These are phyloP conservation scores for Sceliomorpha sp. DNA, from an alignment of 2,888 invertebrate species.

Conservation along the genomic window DNA sequence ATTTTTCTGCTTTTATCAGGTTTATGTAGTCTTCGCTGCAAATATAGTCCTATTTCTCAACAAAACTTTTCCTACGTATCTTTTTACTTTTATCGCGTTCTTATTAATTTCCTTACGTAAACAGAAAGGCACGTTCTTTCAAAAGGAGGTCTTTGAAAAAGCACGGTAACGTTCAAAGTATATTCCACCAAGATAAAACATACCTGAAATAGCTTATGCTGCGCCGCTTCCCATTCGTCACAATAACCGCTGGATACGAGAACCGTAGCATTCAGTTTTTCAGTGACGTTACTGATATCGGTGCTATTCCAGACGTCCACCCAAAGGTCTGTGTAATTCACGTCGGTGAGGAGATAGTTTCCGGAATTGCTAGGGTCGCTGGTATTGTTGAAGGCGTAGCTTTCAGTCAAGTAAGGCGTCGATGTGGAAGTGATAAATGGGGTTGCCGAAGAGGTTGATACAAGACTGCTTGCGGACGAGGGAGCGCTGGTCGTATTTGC, in stretches of 20 bases:
- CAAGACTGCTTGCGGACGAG: slow-evolving; percentile 73
- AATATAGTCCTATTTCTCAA: no score
- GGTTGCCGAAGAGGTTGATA: slow-evolving; percentile 81
- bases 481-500: slow-evolving; percentile 81
- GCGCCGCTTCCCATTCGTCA: slow-evolving; percentile 90
- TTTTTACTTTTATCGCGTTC: no score
- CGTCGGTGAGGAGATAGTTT: slow-evolving; percentile 75
- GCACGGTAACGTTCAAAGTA: background rate
- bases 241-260: slow-evolving; percentile 80
- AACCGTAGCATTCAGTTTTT: slow-evolving; percentile 80
- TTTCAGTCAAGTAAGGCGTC: slow-evolving; percentile 69
- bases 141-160: no score
- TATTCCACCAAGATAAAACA: no score
- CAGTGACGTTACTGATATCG: slow-evolving; percentile 81
- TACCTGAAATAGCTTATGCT: slow-evolving; percentile 89
- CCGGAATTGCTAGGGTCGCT: slow-evolving; percentile 69
- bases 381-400: slow-evolving; percentile 74
- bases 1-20: no score
- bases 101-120: no score
- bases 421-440: slow-evolving; percentile 77
- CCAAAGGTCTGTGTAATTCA: slow-evolving; percentile 82
- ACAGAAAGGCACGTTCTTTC: no score
- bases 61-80: no score
- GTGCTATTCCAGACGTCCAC: slow-evolving; percentile 82
- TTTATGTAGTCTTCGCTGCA: no score